Evolutionary conservation across 2,888 invertebrate species (phyloP).

Genomic region (Dasysyrphus tricinctus): DNA sequence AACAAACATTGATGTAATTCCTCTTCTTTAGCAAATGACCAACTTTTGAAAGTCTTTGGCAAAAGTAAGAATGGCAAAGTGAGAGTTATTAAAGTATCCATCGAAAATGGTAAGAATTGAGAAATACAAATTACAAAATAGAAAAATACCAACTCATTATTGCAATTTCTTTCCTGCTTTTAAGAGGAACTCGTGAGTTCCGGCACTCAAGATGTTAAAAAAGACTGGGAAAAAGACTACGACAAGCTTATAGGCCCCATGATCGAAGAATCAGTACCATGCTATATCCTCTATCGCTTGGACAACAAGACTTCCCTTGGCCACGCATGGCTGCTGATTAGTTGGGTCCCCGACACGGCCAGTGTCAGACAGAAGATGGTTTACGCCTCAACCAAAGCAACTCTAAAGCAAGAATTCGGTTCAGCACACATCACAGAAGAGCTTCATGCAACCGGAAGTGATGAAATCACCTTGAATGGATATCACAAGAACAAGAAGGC

Average conservation of each 20-base stretch:
- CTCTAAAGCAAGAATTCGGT: constrained; percentile 98
- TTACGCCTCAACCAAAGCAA: constrained; percentile 98
- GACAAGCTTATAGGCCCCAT: constrained; percentile 89
- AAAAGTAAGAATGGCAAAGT: constrained; percentile 91
- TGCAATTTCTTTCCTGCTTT: too few species aligned
- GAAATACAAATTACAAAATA: constrained; percentile 80
- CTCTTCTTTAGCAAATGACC: constrained; percentile 89
- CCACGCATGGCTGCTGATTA: constrained; percentile 95
- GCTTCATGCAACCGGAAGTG: constrained; percentile 93
- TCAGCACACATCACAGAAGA: constrained; percentile 97
- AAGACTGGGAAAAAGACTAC: constrained; percentile 94
- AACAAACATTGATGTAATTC: constrained; percentile 4
- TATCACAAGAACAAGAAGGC: constrained; percentile 91
- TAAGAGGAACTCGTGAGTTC: constrained; percentile 90
- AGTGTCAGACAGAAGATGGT: constrained; percentile 96
- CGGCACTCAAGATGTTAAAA: constrained; percentile 87
- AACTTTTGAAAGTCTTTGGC: constrained; percentile 91
- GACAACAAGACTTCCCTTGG: constrained; percentile 91
- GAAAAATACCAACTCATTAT: neutral
- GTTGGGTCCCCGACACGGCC: constrained; percentile 97
- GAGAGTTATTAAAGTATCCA: constrained; percentile 92
- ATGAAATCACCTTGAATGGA: constrained; percentile 92
- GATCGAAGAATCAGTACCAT: constrained; percentile 92
- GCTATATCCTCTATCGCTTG: constrained; percentile 94
- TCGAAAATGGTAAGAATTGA: constrained; percentile 89